Evolutionary conservation across 2,888 invertebrate genomes (phyloP).

Genomic region (Bimastos eiseni): DNA sequence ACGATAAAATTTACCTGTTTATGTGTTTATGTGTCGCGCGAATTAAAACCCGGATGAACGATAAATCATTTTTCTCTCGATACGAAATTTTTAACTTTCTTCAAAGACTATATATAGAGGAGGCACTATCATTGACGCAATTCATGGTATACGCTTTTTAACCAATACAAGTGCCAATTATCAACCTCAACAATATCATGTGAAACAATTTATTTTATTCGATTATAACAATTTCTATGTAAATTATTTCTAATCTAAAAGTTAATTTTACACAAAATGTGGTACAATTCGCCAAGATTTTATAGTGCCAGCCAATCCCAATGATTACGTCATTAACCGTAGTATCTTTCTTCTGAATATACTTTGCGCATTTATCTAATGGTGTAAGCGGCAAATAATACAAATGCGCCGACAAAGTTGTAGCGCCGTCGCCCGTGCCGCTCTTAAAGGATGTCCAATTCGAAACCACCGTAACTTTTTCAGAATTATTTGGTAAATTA

Average conservation of each 20-base stretch:
- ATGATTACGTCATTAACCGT: not conserved
- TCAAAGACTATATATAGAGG: not conserved
- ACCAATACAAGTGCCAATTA: not conserved
- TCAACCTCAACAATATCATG: not conserved
- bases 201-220: not conserved
- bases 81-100: conserved; percentile 17
- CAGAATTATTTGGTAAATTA: not conserved
- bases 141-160: not conserved
- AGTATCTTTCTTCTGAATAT: conserved; percentile 4
- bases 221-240: not conserved
- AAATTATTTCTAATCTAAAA: not conserved
- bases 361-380: not conserved
- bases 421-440: not conserved
- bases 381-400: not conserved
- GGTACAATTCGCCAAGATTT: not conserved
- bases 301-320: not conserved
- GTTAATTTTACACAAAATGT: not conserved
- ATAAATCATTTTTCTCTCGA: conserved; percentile 28
- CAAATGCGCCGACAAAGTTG: conserved; percentile 15
- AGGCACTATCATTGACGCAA: not conserved
- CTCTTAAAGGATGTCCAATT: not conserved
- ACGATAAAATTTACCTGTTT: conserved; percentile 33
- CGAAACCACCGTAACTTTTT: not conserved
- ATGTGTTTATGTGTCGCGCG: conserved; percentile 39
- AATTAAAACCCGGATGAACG: conserved; percentile 35